Evolutionary conservation across 2,797 vertebrate species (phyloP).

Genomic region (Gymnothorax javanicus): DNA sequence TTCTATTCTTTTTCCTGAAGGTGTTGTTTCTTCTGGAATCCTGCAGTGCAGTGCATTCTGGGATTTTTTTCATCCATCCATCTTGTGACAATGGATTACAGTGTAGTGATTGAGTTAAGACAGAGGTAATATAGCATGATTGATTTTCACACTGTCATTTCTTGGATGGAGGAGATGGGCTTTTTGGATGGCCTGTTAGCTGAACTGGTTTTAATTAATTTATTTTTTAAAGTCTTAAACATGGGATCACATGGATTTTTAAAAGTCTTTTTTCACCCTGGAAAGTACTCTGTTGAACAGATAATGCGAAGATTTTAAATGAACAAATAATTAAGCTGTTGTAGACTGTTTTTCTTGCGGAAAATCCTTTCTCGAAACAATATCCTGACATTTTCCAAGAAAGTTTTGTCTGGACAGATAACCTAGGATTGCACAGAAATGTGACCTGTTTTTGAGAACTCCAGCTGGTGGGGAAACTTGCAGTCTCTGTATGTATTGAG

Average conservation of each 20-base stretch:
- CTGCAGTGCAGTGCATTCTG: constrained; percentile 65
- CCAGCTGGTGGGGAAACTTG: background rate
- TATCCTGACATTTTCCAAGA: background rate
- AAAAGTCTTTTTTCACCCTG: background rate
- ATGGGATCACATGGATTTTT: background rate
- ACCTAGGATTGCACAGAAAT: constrained; percentile 23
- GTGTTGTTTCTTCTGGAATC: constrained; percentile 46
- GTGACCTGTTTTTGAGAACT: background rate
- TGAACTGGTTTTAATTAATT: background rate
- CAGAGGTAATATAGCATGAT: constrained; percentile 3
- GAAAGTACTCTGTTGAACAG: constrained; percentile 10
- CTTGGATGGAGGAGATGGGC: background rate
- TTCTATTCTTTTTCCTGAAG: constrained; percentile 47
- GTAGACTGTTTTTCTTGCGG: constrained; percentile 48
- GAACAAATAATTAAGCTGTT: constrained; percentile 58
- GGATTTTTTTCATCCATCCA: constrained; percentile 31
- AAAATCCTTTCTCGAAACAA: constrained; percentile 21
- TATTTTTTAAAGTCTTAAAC: background rate
- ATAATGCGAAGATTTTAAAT: constrained; percentile 72
- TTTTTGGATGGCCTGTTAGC: background rate
- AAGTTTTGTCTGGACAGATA: constrained; percentile 17
- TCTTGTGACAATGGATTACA: constrained; percentile 34
- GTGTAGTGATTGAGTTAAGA: background rate
- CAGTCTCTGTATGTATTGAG: background rate
- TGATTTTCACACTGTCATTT: constrained; percentile 18